Evolutionary conservation across 2,113 vertebrate genomes (phyloP).

Genomic region (Eonycteris spelaea): DNA sequence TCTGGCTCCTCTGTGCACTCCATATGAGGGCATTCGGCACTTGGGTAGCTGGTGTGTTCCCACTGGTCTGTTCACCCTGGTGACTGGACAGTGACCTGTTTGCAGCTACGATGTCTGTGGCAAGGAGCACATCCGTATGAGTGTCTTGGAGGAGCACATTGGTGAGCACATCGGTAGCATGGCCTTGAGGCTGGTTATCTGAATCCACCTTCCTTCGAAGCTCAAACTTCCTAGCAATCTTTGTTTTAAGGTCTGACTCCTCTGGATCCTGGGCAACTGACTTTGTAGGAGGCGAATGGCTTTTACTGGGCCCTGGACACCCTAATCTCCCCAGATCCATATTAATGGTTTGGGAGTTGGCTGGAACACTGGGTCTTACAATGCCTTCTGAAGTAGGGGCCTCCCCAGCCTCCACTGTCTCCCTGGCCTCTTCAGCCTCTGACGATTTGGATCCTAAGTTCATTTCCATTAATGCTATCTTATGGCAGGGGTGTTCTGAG

Average conservation of each 20-base stretch:
- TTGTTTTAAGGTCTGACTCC: fast-evolving
- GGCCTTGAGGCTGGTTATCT: not conserved
- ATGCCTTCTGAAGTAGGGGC: not conserved
- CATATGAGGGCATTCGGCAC: fast-evolving
- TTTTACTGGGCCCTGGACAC: fast-evolving
- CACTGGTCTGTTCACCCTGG: not conserved
- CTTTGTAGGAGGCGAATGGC: fast-evolving
- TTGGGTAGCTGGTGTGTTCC: fast-evolving
- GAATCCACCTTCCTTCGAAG: not conserved
- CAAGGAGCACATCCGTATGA: not conserved
- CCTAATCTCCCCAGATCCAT: not conserved
- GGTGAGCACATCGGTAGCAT: fast-evolving
- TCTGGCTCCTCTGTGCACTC: fast-evolving
- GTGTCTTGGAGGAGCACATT: not conserved
- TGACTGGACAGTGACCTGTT: fast-evolving
- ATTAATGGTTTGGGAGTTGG: too few relatives aligned
- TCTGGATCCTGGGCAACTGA: not conserved
- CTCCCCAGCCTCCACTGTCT: not conserved
- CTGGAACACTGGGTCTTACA: not conserved
- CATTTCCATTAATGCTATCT: not conserved
- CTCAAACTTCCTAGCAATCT: not conserved
- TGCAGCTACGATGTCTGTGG: not conserved
- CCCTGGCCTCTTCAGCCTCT: not conserved
- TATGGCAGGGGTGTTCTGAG: not conserved
- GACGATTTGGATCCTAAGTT: not conserved